Conservation (phyloP, 2,113 vertebrate species). For the Oryzias javanicus region DNA sequence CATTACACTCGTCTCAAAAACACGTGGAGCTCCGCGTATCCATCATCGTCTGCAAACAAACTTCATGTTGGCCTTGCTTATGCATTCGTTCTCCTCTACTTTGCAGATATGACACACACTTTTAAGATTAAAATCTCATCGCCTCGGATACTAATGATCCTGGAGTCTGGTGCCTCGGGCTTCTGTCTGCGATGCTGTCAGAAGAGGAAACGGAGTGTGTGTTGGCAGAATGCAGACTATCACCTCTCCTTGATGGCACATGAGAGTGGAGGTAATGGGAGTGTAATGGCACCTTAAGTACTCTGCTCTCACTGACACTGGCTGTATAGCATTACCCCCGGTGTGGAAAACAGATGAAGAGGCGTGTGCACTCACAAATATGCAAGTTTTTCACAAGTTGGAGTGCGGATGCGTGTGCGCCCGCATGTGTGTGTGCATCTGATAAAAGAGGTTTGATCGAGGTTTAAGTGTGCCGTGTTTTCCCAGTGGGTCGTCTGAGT, state of each 20-base stretch:
- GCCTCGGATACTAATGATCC: slow-evolving; percentile 30
- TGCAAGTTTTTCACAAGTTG: slow-evolving; percentile 44
- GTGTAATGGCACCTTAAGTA: slow-evolving; percentile 76
- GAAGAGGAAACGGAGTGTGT: slow-evolving; percentile 76
- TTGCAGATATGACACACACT: slow-evolving; percentile 27
- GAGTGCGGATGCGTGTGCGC: neutral
- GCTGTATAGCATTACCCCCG: slow-evolving; percentile 70
- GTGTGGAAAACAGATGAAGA: slow-evolving; percentile 24
- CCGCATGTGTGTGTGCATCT: slow-evolving; percentile 10
- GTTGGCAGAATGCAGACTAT: slow-evolving; percentile 84
- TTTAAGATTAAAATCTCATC: slow-evolving; percentile 67
- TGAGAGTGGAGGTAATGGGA: slow-evolving; percentile 77
- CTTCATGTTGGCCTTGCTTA: slow-evolving; percentile 24
- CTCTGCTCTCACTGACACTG: slow-evolving; percentile 73
- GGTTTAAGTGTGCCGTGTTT: slow-evolving; percentile 67
- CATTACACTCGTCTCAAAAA: slow-evolving; percentile 61
- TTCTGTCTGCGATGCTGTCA: slow-evolving; percentile 81
- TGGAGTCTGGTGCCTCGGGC: slow-evolving; percentile 38
- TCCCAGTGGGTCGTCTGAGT: slow-evolving; percentile 72
- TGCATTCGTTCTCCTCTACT: slow-evolving; percentile 17
- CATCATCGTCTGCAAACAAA: slow-evolving; percentile 57
- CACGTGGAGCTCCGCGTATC: slow-evolving; percentile 53
- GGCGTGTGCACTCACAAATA: slow-evolving; percentile 40
- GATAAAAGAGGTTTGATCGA: slow-evolving; percentile 46
- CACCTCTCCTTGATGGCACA: slow-evolving; percentile 76